Base-by-base conservation (phyloP, 2,888 invertebrate genomes). In the Conus canariensis region DNA sequence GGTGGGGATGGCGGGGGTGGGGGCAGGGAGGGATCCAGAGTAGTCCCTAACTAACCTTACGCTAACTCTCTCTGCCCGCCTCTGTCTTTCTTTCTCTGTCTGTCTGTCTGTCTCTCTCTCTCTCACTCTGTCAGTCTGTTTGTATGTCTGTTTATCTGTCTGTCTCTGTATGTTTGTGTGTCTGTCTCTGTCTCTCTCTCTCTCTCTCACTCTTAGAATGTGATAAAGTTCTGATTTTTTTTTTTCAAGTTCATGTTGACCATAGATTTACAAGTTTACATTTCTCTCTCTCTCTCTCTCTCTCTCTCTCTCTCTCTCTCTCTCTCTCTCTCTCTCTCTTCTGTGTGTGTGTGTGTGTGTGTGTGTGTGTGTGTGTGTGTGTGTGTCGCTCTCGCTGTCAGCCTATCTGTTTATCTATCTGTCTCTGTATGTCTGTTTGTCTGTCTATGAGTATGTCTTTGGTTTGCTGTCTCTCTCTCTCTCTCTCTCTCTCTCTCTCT, bases 291-390 rank as follows among this genome's bases (percentile, higher is more conserved):
- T 19, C 22, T 19, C 7, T 19, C 70, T 70, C 19, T 22, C 7
- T 70, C 0, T 70, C 19, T 70, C 70, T 70, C 19, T 70, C 70
- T 70, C 70, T 70, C 70, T 70, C 70, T 70, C 5, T 70, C 70
- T 70, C 22, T 70, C 70, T 70, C 70, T 70, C 70, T 70, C 70
- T 70, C 70, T 70, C 70, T 70, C 70, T 70, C 70, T n/a, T 70
- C 22, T 30, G 30, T 30, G 30, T 30, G 30, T 30, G 30, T 30
- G 30, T 30, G 30, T 30, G 30, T 30, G 30, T 30, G 30, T 30
- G 30, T 30, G n/a, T n/a, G n/a, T n/a, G n/a, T n/a, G n/a, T n/a
- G n/a, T n/a, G n/a, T n/a, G n/a, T n/a, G n/a, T n/a, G n/a, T n/a
- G n/a, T n/a, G n/a, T n/a, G n/a, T 30, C 30, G 30, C 16, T 64